Evolutionary conservation across 2,888 invertebrate species (phyloP), one percentile per base, ranked within the genome.

Genomic region (Dasypogon diadema): DNA sequence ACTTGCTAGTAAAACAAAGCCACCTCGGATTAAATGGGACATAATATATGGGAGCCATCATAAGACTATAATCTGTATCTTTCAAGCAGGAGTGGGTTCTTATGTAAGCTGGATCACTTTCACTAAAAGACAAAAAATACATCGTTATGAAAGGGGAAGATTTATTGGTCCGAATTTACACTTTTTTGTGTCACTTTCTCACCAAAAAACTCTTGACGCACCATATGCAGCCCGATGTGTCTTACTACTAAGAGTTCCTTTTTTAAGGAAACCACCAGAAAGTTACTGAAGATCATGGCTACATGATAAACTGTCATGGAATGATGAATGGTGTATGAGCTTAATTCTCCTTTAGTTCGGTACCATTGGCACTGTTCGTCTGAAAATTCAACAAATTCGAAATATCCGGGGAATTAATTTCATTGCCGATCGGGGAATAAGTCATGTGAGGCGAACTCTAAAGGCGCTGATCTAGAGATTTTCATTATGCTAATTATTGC

Each of bases 321-420:
- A 51, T 51, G 51, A 51, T 51, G 16, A 51, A 51, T 51, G 8
- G 51, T 8, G 14, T 51, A 51, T 21, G 18, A 51, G 18, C 51
- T 21, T 21, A 3, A 51, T 21, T 21, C 51, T 18, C 51, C 21
- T 51, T 18, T 21, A 16, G 12, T 5, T 3, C 5, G 12, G 48
- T n/a, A 21, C 51, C 46, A 48, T 21, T 12, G 22, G 37, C 21
- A 42, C 76, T 70, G 72, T 75, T 83, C 85, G 85, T 85, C 85
- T 85, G 84, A 81, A 83, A 81, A 84, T 85, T 80, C 78, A 60
- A 79, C 75, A 79, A 78, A 78, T 80, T 79, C 80, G 79, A 81
- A 80, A 81, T 81, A 82, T 80, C 76, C 81, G 75, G 80, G 78
- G 83, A 85, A 84, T 85, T 83, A 83, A 84, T 84, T 84, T 83